Conservation (phyloP, 1,140 invertebrate species). For the Halictus rubicundus region DNA sequence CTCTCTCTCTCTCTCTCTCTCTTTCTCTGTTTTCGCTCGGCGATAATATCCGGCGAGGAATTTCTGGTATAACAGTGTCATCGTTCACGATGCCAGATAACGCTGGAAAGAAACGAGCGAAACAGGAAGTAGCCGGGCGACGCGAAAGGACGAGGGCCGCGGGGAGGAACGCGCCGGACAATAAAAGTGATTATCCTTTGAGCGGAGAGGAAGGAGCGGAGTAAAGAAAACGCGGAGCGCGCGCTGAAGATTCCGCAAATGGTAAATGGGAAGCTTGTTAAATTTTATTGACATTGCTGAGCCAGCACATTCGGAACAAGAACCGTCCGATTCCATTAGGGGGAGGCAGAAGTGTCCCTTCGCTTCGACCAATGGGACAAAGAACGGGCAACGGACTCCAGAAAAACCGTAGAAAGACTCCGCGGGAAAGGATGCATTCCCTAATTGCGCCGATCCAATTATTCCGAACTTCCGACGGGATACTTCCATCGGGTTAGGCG, state of each 20-base stretch:
- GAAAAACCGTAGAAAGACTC: slow-evolving; percentile 42
- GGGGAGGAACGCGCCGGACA: slow-evolving; percentile 7
- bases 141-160: background rate
- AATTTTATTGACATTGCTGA: slow-evolving; percentile 72
- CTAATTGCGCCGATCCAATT: slow-evolving; percentile 72
- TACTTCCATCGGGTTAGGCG: slow-evolving; percentile 18
- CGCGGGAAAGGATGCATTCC: slow-evolving; percentile 42
- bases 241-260: slow-evolving; percentile 69
- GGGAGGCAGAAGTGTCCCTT: slow-evolving; percentile 38
- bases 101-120: slow-evolving; percentile 15
- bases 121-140: slow-evolving; percentile 18
- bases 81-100: slow-evolving; percentile 22
- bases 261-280: slow-evolving; percentile 74
- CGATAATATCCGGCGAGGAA: slow-evolving; percentile 29
- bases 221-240: slow-evolving; percentile 42
- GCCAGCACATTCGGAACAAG: slow-evolving; percentile 68
- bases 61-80: slow-evolving; percentile 35
- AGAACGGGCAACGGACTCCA: slow-evolving; percentile 21
- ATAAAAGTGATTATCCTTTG: slow-evolving; percentile 53
- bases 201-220: slow-evolving; percentile 22
- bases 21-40: too few species aligned
- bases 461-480: slow-evolving; percentile 54
- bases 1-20: background rate
- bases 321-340: slow-evolving; percentile 69
- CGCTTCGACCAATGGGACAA: slow-evolving; percentile 42